Conservation (phyloP, 1,140 invertebrate genomes). For the Copidosoma floridanum region DNA sequence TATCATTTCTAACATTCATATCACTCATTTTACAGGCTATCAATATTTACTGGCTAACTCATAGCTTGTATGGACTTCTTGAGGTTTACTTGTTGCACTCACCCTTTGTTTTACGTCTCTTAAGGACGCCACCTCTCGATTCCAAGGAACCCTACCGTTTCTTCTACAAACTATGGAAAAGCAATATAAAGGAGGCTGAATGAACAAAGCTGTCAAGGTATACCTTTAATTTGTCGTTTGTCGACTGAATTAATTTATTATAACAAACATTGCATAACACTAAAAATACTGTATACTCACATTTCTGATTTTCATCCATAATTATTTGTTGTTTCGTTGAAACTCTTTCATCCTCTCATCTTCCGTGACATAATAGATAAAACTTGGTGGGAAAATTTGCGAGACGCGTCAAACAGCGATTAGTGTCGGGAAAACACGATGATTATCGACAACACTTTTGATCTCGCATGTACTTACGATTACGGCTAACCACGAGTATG, state of each 20-base stretch:
- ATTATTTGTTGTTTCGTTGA: neutral
- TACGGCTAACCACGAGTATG: too few species aligned
- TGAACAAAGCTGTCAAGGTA: too few species aligned
- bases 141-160: too few species aligned
- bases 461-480: neutral
- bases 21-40: neutral
- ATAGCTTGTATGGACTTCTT: neutral
- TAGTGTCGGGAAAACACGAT: constrained; percentile 12
- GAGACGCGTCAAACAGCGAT: neutral
- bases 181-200: too few species aligned
- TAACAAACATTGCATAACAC: neutral
- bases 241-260: too few species aligned
- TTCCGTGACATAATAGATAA: neutral
- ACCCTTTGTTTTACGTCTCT: too few species aligned
- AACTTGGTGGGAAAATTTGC: neutral
- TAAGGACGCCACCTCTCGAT: too few species aligned
- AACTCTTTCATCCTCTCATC: neutral
- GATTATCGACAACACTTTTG: constrained; percentile 1
- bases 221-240: too few species aligned
- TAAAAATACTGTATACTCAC: neutral
- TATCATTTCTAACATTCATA: neutral
- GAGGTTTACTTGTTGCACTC: neutral
- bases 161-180: too few species aligned
- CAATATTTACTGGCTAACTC: constrained; percentile 1
- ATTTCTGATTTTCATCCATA: neutral